Evolutionary conservation across 2,888 invertebrate genomes (phyloP).

Genomic region (Drosophila ezoana): DNA sequence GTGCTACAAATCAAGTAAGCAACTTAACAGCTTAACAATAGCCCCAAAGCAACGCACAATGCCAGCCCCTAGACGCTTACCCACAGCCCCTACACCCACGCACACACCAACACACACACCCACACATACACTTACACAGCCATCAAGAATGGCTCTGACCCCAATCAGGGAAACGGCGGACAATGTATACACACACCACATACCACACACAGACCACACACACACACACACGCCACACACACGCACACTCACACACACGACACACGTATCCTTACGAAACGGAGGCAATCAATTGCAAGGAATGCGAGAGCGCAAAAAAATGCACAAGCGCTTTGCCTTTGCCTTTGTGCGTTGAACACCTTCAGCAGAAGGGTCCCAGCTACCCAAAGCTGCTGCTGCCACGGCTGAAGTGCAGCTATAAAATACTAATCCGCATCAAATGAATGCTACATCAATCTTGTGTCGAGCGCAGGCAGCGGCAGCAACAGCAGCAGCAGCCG

Average conservation of each 20-base stretch:
- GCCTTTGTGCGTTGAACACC: slow-evolving; percentile 60
- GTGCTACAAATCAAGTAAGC: slow-evolving; percentile 79
- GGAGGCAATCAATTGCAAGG: slow-evolving; percentile 76
- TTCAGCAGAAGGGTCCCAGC: slow-evolving; percentile 19
- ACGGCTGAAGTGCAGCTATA: slow-evolving; percentile 78
- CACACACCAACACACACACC: not conserved
- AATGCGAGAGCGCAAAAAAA: slow-evolving; percentile 63
- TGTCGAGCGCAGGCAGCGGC: slow-evolving; percentile 64
- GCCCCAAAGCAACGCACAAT: slow-evolving; percentile 53
- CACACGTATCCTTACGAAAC: slow-evolving; percentile 51
- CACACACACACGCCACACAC: slow-evolving; percentile 12
- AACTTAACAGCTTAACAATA: slow-evolving; percentile 79
- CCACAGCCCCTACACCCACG: not conserved
- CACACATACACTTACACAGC: slow-evolving; percentile 24
- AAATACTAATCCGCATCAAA: slow-evolving; percentile 81
- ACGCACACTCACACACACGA: not conserved
- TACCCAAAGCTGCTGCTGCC: slow-evolving; percentile 13
- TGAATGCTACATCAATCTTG: slow-evolving; percentile 79
- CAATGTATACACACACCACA: slow-evolving; percentile 33
- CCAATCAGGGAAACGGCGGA: slow-evolving; percentile 47
- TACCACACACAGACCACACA: slow-evolving; percentile 7
- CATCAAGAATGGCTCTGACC: slow-evolving; percentile 32
- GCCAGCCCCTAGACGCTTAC: not conserved
- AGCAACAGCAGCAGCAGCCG: not conserved
- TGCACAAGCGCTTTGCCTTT: slow-evolving; percentile 53